phyloP scores from a whole-genome alignment of 2,888 invertebrate genomes.

The Aleiodes alternator region DNA sequence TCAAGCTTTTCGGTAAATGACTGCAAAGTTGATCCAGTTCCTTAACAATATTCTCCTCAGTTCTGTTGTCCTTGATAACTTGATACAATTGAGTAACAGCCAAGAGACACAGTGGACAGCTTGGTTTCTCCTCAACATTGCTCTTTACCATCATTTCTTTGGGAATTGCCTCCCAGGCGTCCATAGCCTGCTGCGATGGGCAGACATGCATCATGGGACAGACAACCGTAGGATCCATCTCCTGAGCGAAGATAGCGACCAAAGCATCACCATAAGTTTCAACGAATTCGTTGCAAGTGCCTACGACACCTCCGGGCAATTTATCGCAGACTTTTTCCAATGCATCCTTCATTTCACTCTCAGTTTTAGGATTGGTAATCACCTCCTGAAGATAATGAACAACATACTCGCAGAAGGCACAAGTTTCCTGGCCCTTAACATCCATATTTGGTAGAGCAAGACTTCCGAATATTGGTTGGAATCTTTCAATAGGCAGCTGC shows the following conservation, averaged over 20 bases:
- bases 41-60: conserved; percentile 83
- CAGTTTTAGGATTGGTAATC: conserved; percentile 82
- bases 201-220: conserved; percentile 86
- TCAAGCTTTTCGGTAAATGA: conserved; percentile 81
- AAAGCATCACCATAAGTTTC: conserved; percentile 87
- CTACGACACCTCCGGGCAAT: conserved; percentile 80
- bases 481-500: conserved; percentile 77
- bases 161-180: conserved; percentile 63
- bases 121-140: conserved; percentile 79
- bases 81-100: conserved; percentile 87
- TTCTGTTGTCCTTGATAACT: conserved; percentile 84
- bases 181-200: conserved; percentile 77
- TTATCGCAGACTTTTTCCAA: conserved; percentile 84
- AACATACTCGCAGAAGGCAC: conserved; percentile 89
- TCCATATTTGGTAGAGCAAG: conserved; percentile 66
- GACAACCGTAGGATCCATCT: conserved; percentile 85
- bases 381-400: conserved; percentile 87
- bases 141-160: conserved; percentile 76
- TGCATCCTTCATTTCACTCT: conserved; percentile 81
- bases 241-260: conserved; percentile 86
- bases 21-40: conserved; percentile 84
- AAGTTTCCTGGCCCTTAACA: conserved; percentile 77
- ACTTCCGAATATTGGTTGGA: conserved; percentile 64
- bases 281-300: conserved; percentile 85
- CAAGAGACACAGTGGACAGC: conserved; percentile 90